Evolutionary conservation across 2,797 vertebrate genomes (phyloP), one percentile per base, ranked within the genome.

Genomic region (Acrossocheilus fasciatus): DNA sequence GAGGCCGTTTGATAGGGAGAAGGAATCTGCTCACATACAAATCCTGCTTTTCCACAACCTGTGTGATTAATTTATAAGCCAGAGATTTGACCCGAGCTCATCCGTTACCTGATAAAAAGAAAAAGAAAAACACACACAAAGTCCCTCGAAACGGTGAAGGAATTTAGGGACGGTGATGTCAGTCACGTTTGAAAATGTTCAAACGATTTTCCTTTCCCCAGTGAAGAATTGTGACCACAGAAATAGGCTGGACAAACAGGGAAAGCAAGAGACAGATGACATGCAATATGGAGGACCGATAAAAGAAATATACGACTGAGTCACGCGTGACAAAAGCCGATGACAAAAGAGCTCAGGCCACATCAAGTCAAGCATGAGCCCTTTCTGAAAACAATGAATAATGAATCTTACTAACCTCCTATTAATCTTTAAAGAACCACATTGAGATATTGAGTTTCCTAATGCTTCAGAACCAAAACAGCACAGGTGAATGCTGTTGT

Each of bases 321-420:
- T 90, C 74, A 88, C 23, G 66, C 47, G 4, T 72, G 82, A 93
- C 89, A 92, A 93, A 91, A 89, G 87, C 85, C 68, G 88, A 91
- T 90, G 90, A 90, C 85, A 89, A 89, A 90, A 90, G 83, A 79
- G 85, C 87, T 87, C 74, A 39, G 66, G 86, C 89, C 86, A 91
- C 86, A 89, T 89, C 90, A 91, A 89, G 84, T 90, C 89, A 50
- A 87, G 91, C 91, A 93, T 81, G 87, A 91, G 91, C 80, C 92
- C 92, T 92, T 90, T 94, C 93, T 91, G 87, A 93, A 93, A 92
- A 89, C 87, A 89, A 95, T 96, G 82, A 96, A 96, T 96, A 95
- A 96, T 95, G 84, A 92, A 96, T 95, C 93, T 95, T 94, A 96
- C 93, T 95, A 95, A 95, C 92, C 90, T 92, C 91, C 83, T 94